Base-by-base conservation (phyloP, 2,888 invertebrate species). In the Machimus rusticus region DNA sequence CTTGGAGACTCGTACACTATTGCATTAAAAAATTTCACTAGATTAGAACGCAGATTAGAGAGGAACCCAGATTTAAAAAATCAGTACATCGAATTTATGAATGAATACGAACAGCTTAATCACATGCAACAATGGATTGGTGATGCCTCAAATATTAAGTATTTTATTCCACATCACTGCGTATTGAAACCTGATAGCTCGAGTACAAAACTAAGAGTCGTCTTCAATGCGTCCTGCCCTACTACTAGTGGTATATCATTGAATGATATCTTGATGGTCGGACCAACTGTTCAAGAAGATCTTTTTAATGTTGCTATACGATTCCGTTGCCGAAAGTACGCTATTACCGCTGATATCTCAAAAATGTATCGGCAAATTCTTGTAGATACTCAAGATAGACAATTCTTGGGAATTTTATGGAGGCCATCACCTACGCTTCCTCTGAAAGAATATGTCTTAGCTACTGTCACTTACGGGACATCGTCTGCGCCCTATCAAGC, bases 51-150 rank as follows among this genome's bases (percentile, higher is more conserved):
- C 76, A 78, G 88, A 19, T 74, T 89, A 12, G 28, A 79, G 4
- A 86, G 87, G 23, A 39, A 87, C 1, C 46, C 55, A 9, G 84
- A 88, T n/a, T 55, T 88, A 4, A 88, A 87, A 31, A 9, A 74
- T 2, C 85, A 89, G 76, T 90, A 89, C n/a, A 66, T 76, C 9
- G 34, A 34, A 14, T 89, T 90, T 77, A 84, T 89, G 51, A 57
- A 86, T 19, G 89, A 89, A 66, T 89, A 89, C 66, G 66, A 88
- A 66, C 23, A 77, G 89, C 82, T 90, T 95, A 95, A 86, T 91
- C 93, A 51, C 94, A 93, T 28, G 94, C 51, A 16, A 16, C 14
- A 51, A 16, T 51, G 51, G 51, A n/a, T 16, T 5, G 51, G 51
- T 16, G n/a, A 51, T 16, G 0, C 16, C 4, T 51, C 51, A 16